Percentiles rank a stretch among this genome's conserved stretches.
Conservation (phyloP, 2,113 vertebrate genomes). For the Morone saxatilis region DNA sequence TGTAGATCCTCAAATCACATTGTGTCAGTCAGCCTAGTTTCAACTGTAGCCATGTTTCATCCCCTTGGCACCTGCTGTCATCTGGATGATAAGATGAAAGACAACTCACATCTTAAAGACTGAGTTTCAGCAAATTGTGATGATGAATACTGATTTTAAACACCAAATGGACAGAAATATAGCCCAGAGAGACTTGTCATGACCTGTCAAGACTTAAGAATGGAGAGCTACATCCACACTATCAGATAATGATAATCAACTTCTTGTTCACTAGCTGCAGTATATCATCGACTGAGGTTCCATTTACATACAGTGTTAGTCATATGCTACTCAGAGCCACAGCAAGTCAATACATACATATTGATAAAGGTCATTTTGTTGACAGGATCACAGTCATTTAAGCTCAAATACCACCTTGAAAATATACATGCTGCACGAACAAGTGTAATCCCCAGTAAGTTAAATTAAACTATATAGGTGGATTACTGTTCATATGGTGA, state of each 20-base stretch:
- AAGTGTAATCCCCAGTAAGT: background rate
- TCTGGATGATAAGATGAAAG: slow-evolving; percentile 67
- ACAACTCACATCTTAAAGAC: slow-evolving; percentile 64
- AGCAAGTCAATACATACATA: slow-evolving; percentile 39
- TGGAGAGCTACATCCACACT: slow-evolving; percentile 32
- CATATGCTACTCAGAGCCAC: slow-evolving; percentile 4
- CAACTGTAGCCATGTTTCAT: slow-evolving; percentile 42
- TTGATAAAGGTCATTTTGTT: slow-evolving; percentile 31
- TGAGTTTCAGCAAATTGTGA: slow-evolving; percentile 56
- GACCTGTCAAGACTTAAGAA: slow-evolving; percentile 59
- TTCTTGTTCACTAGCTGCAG: slow-evolving; percentile 47
- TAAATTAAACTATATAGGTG: slow-evolving; percentile 7
- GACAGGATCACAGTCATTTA: background rate
- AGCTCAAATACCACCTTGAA: background rate
- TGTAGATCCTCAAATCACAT: slow-evolving; percentile 42
- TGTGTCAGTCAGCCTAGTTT: slow-evolving; percentile 38
- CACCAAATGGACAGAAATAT: slow-evolving; percentile 53
- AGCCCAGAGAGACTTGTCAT: slow-evolving; percentile 54
- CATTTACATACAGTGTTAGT: slow-evolving; percentile 50
- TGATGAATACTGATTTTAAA: slow-evolving; percentile 71
- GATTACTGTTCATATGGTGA: slow-evolving; percentile 7
- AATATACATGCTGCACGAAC: background rate
- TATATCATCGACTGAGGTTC: slow-evolving; percentile 37
- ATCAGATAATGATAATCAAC: slow-evolving; percentile 71
- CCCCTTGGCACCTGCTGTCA: slow-evolving; percentile 63